phyloP scores from a whole-genome alignment of 2,888 invertebrate species.

The Drosophila fungiperda region DNA sequence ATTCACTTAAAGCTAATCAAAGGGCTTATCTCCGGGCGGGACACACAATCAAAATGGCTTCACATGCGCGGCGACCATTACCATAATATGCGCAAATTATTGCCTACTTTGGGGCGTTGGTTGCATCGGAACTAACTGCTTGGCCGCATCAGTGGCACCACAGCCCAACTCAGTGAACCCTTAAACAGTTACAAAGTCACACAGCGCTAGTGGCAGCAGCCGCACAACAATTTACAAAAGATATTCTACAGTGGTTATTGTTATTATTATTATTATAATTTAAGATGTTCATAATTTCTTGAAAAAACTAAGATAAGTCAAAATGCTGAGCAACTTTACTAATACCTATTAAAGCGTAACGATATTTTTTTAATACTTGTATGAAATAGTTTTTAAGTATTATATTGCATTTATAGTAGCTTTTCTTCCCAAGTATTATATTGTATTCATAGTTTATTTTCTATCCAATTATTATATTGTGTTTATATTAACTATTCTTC shows the following conservation, averaged over 20 bases:
- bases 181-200: slow-evolving; percentile 16
- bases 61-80: slow-evolving; percentile 73
- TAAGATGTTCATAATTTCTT: not conserved
- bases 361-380: not conserved
- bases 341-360: not conserved
- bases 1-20: slow-evolving; percentile 69
- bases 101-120: slow-evolving; percentile 51
- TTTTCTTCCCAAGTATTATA: not conserved
- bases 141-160: slow-evolving; percentile 46
- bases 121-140: slow-evolving; percentile 11
- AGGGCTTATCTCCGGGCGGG: slow-evolving; percentile 25
- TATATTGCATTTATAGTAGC: not conserved
- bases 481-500: no score
- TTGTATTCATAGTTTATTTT: no score
- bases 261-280: not conserved
- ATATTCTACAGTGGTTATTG: slow-evolving; percentile 28
- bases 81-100: slow-evolving; percentile 73
- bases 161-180: slow-evolving; percentile 35
- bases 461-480: no score
- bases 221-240: slow-evolving; percentile 19
- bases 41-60: slow-evolving; percentile 60
- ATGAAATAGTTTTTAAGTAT: not conserved
- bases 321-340: not conserved
- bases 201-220: slow-evolving; percentile 10
- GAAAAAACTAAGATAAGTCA: not conserved